These are phyloP conservation scores for Nyctibius bracteatus DNA, from an alignment of 2,113 vertebrate genomes.

Conservation along the genomic window DNA sequence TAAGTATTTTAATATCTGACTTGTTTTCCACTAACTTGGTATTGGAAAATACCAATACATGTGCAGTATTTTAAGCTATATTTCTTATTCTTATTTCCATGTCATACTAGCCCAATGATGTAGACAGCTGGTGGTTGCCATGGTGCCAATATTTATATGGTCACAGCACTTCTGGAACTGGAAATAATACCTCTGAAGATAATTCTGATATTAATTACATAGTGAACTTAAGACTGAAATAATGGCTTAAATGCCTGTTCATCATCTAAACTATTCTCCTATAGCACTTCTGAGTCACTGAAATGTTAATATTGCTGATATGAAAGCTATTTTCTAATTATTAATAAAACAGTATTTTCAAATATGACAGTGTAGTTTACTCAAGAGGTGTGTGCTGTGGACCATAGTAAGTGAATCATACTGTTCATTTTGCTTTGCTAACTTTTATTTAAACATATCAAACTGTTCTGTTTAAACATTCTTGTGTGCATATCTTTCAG, in stretches of 20 bases:
- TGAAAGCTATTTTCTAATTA: neutral
- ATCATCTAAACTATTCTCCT: neutral
- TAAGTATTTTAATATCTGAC: neutral
- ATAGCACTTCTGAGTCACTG: neutral
- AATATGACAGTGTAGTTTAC: neutral
- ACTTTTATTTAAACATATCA: neutral
- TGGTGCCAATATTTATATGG: neutral
- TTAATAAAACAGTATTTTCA: neutral
- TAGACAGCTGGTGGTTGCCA: neutral
- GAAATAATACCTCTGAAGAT: neutral
- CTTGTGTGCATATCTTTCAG: slow-evolving; percentile 66
- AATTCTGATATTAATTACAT: neutral
- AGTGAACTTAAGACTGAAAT: neutral
- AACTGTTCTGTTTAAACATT: neutral
- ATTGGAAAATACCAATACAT: neutral
- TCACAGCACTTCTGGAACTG: neutral
- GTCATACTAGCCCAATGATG: neutral
- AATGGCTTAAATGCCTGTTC: neutral
- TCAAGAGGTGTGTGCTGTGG: neutral
- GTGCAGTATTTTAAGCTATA: neutral
- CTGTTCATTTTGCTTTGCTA: neutral
- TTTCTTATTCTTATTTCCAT: neutral
- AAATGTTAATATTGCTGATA: neutral
- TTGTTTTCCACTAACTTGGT: neutral
- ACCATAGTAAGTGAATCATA: neutral